phyloP scores from a whole-genome alignment of 2,113 vertebrate species.

The Eretmochelys imbricata region DNA sequence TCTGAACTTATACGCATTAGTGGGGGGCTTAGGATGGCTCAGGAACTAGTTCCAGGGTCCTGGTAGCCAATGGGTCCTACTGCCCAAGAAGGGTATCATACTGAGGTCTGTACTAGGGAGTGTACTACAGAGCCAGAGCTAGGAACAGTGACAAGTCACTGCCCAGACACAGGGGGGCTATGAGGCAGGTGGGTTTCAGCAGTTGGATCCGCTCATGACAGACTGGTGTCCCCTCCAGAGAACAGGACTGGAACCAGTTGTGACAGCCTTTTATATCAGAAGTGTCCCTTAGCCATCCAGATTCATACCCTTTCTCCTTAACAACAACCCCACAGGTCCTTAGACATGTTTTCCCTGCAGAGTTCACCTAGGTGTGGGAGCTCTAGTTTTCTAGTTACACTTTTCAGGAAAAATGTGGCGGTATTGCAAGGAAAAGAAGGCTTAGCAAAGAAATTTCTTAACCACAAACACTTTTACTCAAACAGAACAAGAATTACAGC shows the following conservation, averaged over 20 bases:
- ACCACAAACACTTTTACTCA: neutral
- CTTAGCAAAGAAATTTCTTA: neutral
- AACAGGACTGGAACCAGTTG: neutral
- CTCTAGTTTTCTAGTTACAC: neutral
- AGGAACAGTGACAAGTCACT: neutral
- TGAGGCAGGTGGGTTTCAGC: neutral
- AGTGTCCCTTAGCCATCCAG: neutral
- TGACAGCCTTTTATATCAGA: neutral
- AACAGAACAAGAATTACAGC: neutral
- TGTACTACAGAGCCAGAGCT: neutral
- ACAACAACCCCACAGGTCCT: neutral
- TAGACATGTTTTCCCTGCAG: neutral
- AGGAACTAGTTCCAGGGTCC: neutral
- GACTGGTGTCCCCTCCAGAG: neutral
- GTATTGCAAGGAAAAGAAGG: neutral
- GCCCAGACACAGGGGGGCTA: neutral
- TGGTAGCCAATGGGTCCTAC: neutral
- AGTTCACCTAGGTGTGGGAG: neutral
- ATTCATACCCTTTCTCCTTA: neutral
- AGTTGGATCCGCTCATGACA: neutral
- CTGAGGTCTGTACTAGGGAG: neutral
- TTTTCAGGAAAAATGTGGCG: neutral
- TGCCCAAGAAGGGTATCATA: neutral
- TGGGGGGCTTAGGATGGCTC: neutral
- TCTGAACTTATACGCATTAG: accelerated